Base-by-base conservation (phyloP, 2,113 vertebrate species). In the Atractosteus spatula region DNA sequence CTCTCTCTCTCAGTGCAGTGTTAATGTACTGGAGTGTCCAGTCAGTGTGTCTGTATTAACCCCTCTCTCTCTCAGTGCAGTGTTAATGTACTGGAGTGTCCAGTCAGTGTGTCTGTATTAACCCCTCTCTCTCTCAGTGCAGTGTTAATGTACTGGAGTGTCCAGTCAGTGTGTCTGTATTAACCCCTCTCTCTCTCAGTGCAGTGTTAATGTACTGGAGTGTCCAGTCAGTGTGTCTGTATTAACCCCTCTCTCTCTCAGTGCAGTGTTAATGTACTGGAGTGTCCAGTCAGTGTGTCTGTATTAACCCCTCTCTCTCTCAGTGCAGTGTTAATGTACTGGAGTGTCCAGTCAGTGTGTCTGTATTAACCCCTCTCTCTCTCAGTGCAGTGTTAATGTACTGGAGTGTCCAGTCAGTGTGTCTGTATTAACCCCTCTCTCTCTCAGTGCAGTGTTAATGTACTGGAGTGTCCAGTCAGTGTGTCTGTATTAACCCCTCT, bases 301-400 rank as follows among this genome's bases (percentile, higher is more conserved):
- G 17, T 29, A 29, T 29, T 0, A 29, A 29, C 17, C 57, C 59
- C 70, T 55, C 16, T 17, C 66, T 13, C 10, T 54, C 70, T 12
- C 69, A 5, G 57, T 63, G 11, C 69, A 97, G 95, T 96, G 70
- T 51, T 51, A 51, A 51, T 51, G 47, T 51, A 5, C 47, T 51
- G 47, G 4, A 5, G 8, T 51, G 47, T 51, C 47, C 47, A 51
- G 47, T 51, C 47, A 51, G 47, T 51, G 47, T 51, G 8, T 51
- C 1, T 7, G 47, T 51, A 51, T 51, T 51, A 51, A 51, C 47
- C 47, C 47, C 47, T 51, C 47, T 51, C 47, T 51, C 47, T 51
- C 47, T 51, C 47, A 51, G 47, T 51, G 47, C 47, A 51, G 47
- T 51, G 47, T 51, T 51, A 1, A 51, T 66, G 8, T 66, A 43